These are phyloP conservation scores for Nephotettix cincticeps DNA, from an alignment of 1,140 invertebrate species.

Conservation along the genomic window DNA sequence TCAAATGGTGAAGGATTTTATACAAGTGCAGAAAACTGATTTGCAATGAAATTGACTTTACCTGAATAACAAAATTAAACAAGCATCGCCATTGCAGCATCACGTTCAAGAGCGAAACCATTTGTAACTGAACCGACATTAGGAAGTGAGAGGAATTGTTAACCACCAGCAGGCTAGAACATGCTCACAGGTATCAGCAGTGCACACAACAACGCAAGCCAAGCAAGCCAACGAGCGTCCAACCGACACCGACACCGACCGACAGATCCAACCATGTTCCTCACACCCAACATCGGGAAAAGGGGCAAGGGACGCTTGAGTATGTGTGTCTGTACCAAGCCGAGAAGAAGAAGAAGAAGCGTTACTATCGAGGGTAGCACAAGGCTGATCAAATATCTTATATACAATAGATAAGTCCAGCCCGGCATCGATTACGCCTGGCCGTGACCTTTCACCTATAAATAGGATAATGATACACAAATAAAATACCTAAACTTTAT, in stretches of 20 bases:
- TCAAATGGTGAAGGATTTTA: no score
- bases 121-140: no score
- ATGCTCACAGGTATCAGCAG: neutral
- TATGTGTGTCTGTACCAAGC: neutral
- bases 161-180: slow-evolving; percentile 1
- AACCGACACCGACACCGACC: neutral
- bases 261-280: neutral
- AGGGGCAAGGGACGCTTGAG: neutral
- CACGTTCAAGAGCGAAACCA: no score
- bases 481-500: neutral
- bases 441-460: no score
- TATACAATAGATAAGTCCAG: no score
- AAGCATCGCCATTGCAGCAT: neutral
- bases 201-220: neutral
- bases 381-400: no score
- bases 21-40: no score
- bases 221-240: neutral
- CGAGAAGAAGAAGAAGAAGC: neutral
- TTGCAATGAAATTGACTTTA: no score
- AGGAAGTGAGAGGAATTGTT: no score
- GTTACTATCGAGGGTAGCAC: no score
- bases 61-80: no score
- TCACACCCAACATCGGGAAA: neutral
- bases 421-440: no score
- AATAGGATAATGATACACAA: neutral